Base-by-base conservation (phyloP, 2,797 vertebrate genomes). In the Malurus leucopterus region DNA sequence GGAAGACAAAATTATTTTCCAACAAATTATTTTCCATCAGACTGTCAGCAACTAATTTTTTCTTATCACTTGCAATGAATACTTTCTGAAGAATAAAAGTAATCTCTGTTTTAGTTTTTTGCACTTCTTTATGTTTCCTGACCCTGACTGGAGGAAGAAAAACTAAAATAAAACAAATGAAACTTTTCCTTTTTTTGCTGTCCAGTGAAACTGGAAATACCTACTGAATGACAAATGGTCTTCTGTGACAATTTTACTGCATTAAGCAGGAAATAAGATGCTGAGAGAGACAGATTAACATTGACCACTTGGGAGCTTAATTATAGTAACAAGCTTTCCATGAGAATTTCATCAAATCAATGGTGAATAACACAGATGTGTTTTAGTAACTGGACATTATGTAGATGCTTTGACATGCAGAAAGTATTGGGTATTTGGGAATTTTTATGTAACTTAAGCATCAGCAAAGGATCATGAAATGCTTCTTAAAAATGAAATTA, bases 211-310 rank as follows among this genome's bases (percentile, higher is more conserved):
- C 83, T 87, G 59, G 67, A 95, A 93, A 88, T 90, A 58, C 38
- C 57, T 86, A 53, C 41, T 70, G 40, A 86, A 63, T 75, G 59
- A 92, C 55, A 83, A 91, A 88, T 81, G 57, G 67, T 30, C 78
- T 73, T 88, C 41, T 91, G 84, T 90, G 86, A 76, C 86, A 89
- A 82, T 86, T 95, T 88, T 84, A 76, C 84, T 88, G 26, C 64
- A 61, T 61, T 76, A 63, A 69, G 24, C 81, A 92, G 93, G 92
- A 93, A 92, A 40, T 88, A 82, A 78, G 57, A 78, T 86, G 63
- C 84, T 88, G 73, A 93, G 84, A 76, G 19, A 74, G 70, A 67
- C 26, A 69, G 70, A 93, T 70, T 79, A 86, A 9, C 34, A 54
- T 51, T 86, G 81, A 84, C 64, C 44, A 70, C 69, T 88, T 88